Conservation (phyloP, 2,113 vertebrate species). For the Dendrocopos noguchii region DNA sequence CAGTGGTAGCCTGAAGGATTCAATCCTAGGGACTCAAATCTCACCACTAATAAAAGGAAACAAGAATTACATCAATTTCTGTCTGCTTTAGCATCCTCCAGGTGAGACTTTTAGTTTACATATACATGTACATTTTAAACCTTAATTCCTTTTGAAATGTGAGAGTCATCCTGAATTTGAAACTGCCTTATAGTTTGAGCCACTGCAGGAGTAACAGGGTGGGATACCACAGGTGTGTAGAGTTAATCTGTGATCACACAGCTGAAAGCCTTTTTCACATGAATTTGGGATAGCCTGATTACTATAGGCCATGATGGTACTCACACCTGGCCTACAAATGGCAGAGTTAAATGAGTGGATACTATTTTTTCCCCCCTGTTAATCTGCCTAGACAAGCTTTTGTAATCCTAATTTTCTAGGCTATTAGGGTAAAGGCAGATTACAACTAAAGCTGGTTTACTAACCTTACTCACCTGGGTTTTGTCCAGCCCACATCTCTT, state of each 20-base stretch:
- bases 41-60: neutral
- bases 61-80: neutral
- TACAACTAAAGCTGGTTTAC: constrained; percentile 44
- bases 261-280: neutral
- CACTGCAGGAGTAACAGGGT: neutral
- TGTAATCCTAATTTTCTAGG: constrained; percentile 58
- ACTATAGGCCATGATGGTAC: neutral
- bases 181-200: neutral
- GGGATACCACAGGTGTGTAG: neutral
- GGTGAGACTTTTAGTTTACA: neutral
- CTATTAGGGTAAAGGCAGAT: constrained; percentile 48
- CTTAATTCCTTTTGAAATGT: neutral
- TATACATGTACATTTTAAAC: neutral
- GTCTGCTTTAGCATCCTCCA: neutral
- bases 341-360: neutral
- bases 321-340: neutral
- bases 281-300: neutral
- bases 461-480: constrained; percentile 18
- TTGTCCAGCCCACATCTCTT: neutral
- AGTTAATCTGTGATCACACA: neutral
- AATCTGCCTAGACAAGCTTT: constrained; percentile 49
- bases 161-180: neutral
- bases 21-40: neutral
- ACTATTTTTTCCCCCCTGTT: constrained; percentile 56
- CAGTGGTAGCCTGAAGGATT: neutral